A percentile compares a stretch with the other conserved stretches of the same genome.
Conservation (phyloP, 1,140 invertebrate genomes). For the Heliothis subflexa region DNA sequence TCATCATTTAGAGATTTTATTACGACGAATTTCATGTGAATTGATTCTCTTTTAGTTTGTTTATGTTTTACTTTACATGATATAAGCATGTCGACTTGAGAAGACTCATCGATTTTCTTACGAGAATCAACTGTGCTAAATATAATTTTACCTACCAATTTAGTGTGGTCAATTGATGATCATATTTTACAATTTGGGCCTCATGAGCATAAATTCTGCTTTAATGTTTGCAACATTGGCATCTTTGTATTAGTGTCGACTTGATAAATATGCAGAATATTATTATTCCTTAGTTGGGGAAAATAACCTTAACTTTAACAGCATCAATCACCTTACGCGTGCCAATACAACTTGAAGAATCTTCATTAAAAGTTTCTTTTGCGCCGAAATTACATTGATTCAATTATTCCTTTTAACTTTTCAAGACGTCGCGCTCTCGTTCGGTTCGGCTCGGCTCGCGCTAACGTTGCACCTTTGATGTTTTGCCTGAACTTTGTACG, state of each 20-base stretch:
- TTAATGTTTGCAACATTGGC: too few species aligned
- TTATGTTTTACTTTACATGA: background rate
- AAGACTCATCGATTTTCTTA: too few species aligned
- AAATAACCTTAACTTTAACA: too few species aligned
- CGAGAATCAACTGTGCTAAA: too few species aligned
- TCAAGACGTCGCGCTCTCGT: constrained; percentile 49
- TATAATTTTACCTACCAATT: too few species aligned
- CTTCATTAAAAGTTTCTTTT: constrained; percentile 41
- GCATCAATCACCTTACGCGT: background rate
- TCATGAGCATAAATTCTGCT: background rate
- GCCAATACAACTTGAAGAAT: background rate
- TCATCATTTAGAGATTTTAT: constrained; percentile 55
- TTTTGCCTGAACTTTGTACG: constrained; percentile 58
- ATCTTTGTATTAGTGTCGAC: too few species aligned
- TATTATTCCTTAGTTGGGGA: too few species aligned
- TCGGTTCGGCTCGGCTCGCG: too few species aligned
- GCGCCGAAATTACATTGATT: constrained; percentile 48
- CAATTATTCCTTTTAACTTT: constrained; percentile 55
- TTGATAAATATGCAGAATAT: too few species aligned
- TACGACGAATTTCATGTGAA: constrained; percentile 37
- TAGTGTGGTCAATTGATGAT: too few species aligned
- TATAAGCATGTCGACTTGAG: too few species aligned
- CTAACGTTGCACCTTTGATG: constrained; percentile 62
- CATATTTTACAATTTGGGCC: too few species aligned
- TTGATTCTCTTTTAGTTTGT: background rate